phyloP scores from a whole-genome alignment of 1,140 invertebrate species.

The Hylaeus volcanicus region DNA sequence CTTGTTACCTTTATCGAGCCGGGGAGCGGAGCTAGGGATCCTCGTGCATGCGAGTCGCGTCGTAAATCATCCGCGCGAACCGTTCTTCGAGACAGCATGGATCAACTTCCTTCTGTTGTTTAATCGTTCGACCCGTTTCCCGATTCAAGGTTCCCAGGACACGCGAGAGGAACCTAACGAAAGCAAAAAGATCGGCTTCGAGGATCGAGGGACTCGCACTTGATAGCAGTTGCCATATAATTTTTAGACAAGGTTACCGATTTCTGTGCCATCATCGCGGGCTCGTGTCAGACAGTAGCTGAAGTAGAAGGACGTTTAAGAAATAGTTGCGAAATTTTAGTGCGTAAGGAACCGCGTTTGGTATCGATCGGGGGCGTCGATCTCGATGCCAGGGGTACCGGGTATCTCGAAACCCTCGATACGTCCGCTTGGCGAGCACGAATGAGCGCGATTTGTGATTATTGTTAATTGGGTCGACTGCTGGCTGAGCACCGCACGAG shows the following conservation, averaged over 20 bases:
- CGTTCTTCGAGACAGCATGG: constrained; percentile 16
- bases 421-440: constrained; percentile 1
- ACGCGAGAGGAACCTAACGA: background rate
- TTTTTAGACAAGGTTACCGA: constrained; percentile 65
- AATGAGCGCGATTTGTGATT: constrained; percentile 26
- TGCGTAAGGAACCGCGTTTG: constrained; percentile 15
- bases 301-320: constrained; percentile 44
- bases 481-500: constrained; percentile 51
- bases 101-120: constrained; percentile 33
- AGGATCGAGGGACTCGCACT: constrained; percentile 19
- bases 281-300: constrained; percentile 60
- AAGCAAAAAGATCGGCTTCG: background rate
- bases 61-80: constrained; percentile 35
- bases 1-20: constrained; percentile 48
- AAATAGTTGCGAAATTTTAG: constrained; percentile 44
- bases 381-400: too few species aligned
- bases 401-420: background rate
- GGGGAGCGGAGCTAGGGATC: constrained; percentile 21
- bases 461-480: constrained; percentile 33
- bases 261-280: constrained; percentile 69
- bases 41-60: constrained; percentile 39
- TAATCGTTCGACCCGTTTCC: constrained; percentile 40
- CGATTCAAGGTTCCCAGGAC: background rate
- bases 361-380: too few species aligned
- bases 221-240: constrained; percentile 32